Evolutionary conservation across 2,797 vertebrate species (phyloP).

Genomic region (Pyrocephalus nanus): DNA sequence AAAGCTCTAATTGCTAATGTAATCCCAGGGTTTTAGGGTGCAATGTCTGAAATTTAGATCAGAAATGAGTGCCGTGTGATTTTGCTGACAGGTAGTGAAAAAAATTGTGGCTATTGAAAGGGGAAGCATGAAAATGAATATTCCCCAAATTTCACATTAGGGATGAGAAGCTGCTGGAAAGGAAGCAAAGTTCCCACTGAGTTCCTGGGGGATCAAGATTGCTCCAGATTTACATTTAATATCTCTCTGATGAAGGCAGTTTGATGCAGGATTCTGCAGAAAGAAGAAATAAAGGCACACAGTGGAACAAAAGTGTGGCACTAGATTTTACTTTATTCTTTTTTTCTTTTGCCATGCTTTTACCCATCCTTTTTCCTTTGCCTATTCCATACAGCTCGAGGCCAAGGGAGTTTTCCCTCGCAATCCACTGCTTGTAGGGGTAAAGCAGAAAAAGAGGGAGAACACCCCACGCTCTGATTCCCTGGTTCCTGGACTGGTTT

Average conservation of each 20-base stretch:
- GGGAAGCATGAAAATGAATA: slow-evolving; percentile 10
- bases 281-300: not conserved
- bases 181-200: not conserved
- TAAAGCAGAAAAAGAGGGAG: not conserved
- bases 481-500: not conserved
- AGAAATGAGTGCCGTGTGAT: slow-evolving; percentile 1
- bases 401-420: rapidly evolving
- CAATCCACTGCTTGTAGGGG: not conserved
- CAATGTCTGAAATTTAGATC: slow-evolving; percentile 33
- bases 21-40: slow-evolving; percentile 1
- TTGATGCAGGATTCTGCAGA: not conserved
- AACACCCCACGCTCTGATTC: not conserved
- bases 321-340: not conserved
- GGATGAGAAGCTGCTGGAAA: not conserved
- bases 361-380: not conserved
- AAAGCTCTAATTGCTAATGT: slow-evolving; percentile 63
- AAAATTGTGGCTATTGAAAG: not conserved
- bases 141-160: not conserved
- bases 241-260: not conserved
- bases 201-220: not conserved
- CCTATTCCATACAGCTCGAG: not conserved
- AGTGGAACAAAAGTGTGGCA: not conserved
- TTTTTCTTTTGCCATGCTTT: not conserved
- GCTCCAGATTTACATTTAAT: not conserved
- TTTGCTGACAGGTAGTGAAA: slow-evolving; percentile 30